Evolutionary conservation across 2,888 invertebrate species (phyloP).

Genomic region (Smittia sp.): DNA sequence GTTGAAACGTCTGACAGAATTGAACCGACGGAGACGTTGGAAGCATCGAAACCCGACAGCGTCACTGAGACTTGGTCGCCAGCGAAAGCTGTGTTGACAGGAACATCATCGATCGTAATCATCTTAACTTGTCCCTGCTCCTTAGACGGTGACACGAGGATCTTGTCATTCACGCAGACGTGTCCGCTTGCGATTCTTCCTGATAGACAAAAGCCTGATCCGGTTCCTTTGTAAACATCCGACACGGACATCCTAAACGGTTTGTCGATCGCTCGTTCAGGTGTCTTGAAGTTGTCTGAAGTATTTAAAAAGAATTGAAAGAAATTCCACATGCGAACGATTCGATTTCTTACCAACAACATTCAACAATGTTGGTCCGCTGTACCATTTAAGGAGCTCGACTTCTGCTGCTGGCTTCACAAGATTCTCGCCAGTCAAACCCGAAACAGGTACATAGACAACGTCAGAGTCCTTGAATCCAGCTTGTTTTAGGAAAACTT

Average conservation of each 20-base stretch:
- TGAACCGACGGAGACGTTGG: constrained; percentile 81
- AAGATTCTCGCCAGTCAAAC: constrained; percentile 93
- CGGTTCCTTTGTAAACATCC: constrained; percentile 91
- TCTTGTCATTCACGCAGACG: constrained; percentile 79
- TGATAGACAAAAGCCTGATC: constrained; percentile 85
- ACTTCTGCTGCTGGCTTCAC: constrained; percentile 64
- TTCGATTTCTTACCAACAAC: constrained; percentile 65
- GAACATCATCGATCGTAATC: constrained; percentile 67
- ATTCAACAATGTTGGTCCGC: constrained; percentile 77
- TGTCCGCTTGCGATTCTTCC: constrained; percentile 91
- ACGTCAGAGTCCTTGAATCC: constrained; percentile 87
- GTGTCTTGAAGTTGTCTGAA: constrained; percentile 82
- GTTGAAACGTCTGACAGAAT: constrained; percentile 78
- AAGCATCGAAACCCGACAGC: constrained; percentile 77
- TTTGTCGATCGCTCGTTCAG: constrained; percentile 80
- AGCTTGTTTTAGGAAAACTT: constrained; percentile 80
- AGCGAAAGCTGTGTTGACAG: constrained; percentile 77
- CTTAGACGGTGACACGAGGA: constrained; percentile 80
- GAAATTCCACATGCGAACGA: background rate
- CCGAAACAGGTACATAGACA: constrained; percentile 91
- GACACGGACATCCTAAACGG: constrained; percentile 89
- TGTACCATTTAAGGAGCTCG: constrained; percentile 71
- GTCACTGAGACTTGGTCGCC: constrained; percentile 89
- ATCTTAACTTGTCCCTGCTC: constrained; percentile 82
- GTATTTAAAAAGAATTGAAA: constrained; percentile 45